Evolutionary conservation across 1,140 invertebrate genomes (phyloP), one percentile per base, ranked within the genome.

Genomic region (Amphibalanus amphitrite): DNA sequence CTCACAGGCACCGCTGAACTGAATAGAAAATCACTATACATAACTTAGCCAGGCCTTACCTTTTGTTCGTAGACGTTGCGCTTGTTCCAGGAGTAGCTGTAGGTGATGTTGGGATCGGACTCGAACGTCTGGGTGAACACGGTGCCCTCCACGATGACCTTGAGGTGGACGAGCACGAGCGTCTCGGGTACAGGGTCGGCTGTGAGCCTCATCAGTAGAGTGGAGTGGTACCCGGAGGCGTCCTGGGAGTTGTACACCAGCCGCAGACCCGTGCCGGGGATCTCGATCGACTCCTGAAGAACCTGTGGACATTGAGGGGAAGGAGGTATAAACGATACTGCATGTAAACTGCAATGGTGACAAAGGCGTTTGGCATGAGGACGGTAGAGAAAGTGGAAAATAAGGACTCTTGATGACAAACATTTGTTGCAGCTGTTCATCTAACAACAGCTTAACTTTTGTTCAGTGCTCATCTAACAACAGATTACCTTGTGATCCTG

Each of bases 21-120:
- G 65, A 17, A 69, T 40, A 20, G 26, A 4, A n/a, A 3, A 17
- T 6, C n/a, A 67, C 6, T 10, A 10, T 17, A 38, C 69, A 28
- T 0, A 20, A 10, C 1, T 29, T 38, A 30, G 1, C 30, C 23
- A 28, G 26, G 23, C 10, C 72, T 74, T 69, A 87, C 89, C 82
- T 97, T 96, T 81, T 98, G 95, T 77, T 94, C 92, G 80, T 97
- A 98, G 29, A 96, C 93, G 80, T 98, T 98, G 71, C 92, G 83
- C 79, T 97, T 95, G 79, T 96, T 94, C 96, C 96, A 98, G 0
- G 93, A 90, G 79, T 95, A 98, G 0, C 91, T 93, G 80, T 97
- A 94, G 67, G 90, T 93, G 33, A 99, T 82, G 78, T 95, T 91
- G 0, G 93, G 90, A 80, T 97, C 94, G 0, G 95, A 94, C 80